These are phyloP conservation scores for Aporophyla nigra DNA, from an alignment of 2,888 invertebrate genomes.

Conservation along the genomic window DNA sequence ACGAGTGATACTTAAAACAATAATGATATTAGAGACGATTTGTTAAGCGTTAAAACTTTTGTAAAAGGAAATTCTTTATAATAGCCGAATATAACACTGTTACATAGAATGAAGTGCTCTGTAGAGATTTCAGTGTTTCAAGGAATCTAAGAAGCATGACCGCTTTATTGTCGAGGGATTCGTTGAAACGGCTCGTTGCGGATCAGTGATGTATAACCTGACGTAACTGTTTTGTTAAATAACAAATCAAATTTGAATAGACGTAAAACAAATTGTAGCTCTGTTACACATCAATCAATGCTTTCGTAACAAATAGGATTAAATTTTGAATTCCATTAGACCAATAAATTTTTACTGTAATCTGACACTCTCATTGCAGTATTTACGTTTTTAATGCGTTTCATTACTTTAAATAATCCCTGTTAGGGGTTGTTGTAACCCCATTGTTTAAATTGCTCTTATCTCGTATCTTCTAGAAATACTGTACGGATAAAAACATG, in stretches of 20 bases:
- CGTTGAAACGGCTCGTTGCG: constrained; percentile 77
- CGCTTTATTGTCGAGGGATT: constrained; percentile 75
- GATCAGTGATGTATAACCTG: constrained; percentile 76
- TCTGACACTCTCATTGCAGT: background rate
- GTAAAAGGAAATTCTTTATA: constrained; percentile 15
- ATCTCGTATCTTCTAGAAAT: constrained; percentile 73
- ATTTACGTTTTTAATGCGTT: background rate
- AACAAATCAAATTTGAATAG: background rate
- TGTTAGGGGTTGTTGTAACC: constrained; percentile 47
- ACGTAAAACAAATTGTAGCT: constrained; percentile 2
- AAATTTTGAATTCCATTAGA: background rate
- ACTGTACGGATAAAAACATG: constrained; percentile 76
- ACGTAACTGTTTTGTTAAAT: constrained; percentile 61
- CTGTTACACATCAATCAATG: background rate
- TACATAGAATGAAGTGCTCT: constrained; percentile 42
- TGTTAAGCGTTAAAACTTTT: constrained; percentile 24
- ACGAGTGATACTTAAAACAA: constrained; percentile 31
- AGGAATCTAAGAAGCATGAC: constrained; percentile 72
- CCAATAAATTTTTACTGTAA: background rate
- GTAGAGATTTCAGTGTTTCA: constrained; percentile 68
- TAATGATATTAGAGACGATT: constrained; percentile 23
- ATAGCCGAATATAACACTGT: constrained; percentile 29
- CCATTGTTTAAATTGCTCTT: constrained; percentile 66
- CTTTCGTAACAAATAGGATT: constrained; percentile 10
- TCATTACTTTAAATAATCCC: background rate